Percentiles rank a stretch among this genome's conserved stretches.
Evolutionary conservation across 2,113 vertebrate genomes (phyloP).

Genomic region (Ictidomys tridecemlineatus): DNA sequence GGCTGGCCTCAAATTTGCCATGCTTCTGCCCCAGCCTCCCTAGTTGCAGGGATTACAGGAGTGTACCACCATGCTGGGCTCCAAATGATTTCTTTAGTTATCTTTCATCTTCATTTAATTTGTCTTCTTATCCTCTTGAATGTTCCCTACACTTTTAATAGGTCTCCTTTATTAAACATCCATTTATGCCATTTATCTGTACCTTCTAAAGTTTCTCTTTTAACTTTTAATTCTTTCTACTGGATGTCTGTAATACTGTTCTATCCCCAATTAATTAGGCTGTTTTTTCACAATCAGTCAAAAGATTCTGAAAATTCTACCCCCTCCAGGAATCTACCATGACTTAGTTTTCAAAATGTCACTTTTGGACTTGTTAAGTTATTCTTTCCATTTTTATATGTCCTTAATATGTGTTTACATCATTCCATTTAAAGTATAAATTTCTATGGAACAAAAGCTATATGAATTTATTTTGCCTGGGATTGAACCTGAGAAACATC

Average conservation of each 20-base stretch:
- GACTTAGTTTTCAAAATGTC: conserved; percentile 12
- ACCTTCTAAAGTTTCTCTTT: conserved; percentile 10
- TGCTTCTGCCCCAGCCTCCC: no score
- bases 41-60: no score
- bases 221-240: neutral
- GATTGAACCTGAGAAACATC: conserved; percentile 38
- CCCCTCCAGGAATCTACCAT: neutral
- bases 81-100: neutral
- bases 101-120: conserved; percentile 15
- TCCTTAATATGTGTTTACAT: neutral
- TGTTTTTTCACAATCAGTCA: neutral
- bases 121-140: neutral
- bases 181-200: conserved; percentile 7
- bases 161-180: neutral
- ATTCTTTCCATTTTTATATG: neutral
- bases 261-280: neutral
- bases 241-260: neutral
- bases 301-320: conserved; percentile 5
- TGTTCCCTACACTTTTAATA: neutral
- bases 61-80: no score
- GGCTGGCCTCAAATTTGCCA: no score
- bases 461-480: conserved; percentile 9
- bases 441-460: neutral
- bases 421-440: conserved; percentile 1
- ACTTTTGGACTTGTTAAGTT: neutral